Base-by-base conservation (phyloP, 2,888 invertebrate genomes). In the Pseudeuparius sepicola region DNA sequence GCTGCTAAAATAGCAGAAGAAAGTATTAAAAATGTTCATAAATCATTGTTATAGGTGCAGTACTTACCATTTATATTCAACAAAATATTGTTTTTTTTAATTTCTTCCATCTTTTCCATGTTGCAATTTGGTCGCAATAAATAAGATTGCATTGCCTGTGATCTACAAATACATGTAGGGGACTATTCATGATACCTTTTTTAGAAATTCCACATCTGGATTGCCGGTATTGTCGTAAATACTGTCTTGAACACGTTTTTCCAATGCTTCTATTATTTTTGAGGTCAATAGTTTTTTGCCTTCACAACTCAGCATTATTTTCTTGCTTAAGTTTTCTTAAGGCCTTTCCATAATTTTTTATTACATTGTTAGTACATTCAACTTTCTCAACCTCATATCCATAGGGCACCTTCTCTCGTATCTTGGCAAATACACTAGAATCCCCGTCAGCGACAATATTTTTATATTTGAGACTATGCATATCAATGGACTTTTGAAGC, bases 341-440 rank as follows among this genome's bases (percentile, higher is more conserved):
- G n/a, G n/a, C n/a, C n/a, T n/a, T n/a, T n/a, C 44, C 44, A 27
- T 45, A 47, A 37, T 47, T 47, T 34, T 46, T 47, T 13, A 48
- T 7, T 6, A 35, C 38, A 32, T 46, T 46, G 27, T 47, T 48
- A 4, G 43, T 40, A 25, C 46, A 48, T 23, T 45, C 42, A 17
- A 44, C 29, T 41, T 49, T 45, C 24, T 30, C 24, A 7, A 46
- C 38, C n/a, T 41, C 35, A 14, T 28, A 27, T 3, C 48, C 46
- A 39, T 50, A 49, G 14, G 40, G 18, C 5, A 50, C 47, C 10
- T 31, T 41, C 28, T 41, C 14, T 18, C 34, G 32, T 14, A 47
- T 29, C 33, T 45, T 45, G n/a, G 32, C 24, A 34, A 36, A 40
- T 4, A 42, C 45, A 16, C 40, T 44, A 7, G 42, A 41, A 30